These are phyloP conservation scores for Odontomachus brunneus DNA, from an alignment of 1,140 invertebrate species.

Conservation along the genomic window DNA sequence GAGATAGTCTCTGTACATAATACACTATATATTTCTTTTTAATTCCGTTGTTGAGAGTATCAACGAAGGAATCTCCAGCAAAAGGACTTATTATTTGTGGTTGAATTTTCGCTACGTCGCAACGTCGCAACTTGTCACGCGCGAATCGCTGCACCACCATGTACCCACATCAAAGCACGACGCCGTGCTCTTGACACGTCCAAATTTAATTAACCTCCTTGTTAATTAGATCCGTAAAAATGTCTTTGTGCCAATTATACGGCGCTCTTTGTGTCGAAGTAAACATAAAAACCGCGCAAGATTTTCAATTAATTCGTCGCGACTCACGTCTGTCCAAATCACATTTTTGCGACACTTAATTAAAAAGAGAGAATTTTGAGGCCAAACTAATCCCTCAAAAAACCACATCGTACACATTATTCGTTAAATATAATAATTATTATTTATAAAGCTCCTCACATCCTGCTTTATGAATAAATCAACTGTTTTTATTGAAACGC, in stretches of 20 bases:
- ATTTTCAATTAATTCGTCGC: slow-evolving; percentile 31
- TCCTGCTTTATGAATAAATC: neutral
- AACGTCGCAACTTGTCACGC: neutral
- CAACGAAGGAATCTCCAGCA: too few relatives aligned
- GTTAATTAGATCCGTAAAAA: slow-evolving; percentile 37
- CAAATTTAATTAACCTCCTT: slow-evolving; percentile 30
- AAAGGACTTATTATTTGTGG: neutral
- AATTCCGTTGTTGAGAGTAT: too few relatives aligned
- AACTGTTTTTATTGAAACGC: neutral
- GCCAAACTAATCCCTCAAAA: slow-evolving; percentile 35
- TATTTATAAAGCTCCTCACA: neutral
- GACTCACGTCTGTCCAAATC: too few relatives aligned
- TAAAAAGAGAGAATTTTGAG: slow-evolving; percentile 9
- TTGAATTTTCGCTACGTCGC: neutral
- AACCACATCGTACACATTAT: neutral
- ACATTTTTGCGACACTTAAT: slow-evolving; percentile 15
- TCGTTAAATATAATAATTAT: neutral
- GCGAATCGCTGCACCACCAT: neutral
- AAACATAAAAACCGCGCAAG: slow-evolving; percentile 14
- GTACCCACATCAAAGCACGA: neutral
- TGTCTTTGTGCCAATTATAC: slow-evolving; percentile 33
- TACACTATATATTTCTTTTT: too few relatives aligned
- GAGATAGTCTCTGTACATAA: too few relatives aligned
- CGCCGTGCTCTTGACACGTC: neutral
- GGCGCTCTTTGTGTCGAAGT: neutral